phyloP scores from a whole-genome alignment of 2,797 vertebrate species.

The Anas flavirostris region DNA sequence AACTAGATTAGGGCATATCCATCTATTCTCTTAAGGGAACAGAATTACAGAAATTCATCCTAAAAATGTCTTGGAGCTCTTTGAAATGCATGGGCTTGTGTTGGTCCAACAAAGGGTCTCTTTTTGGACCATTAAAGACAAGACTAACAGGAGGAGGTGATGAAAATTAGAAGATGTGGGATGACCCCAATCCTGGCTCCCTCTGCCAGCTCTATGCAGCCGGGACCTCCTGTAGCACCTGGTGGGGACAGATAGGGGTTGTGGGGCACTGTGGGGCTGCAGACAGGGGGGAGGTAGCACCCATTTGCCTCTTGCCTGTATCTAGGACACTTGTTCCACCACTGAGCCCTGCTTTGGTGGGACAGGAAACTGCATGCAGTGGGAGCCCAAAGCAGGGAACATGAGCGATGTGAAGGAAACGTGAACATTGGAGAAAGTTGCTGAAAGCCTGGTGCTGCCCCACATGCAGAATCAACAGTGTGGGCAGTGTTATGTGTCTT shows the following conservation, averaged over 20 bases:
- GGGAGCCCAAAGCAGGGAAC: fast-evolving
- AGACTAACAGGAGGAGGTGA: not conserved
- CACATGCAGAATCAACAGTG: fast-evolving
- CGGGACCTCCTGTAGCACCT: not conserved
- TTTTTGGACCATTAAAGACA: not conserved
- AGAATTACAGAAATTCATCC: not conserved
- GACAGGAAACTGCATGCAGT: not conserved
- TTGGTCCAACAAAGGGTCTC: not conserved
- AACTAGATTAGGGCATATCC: not conserved
- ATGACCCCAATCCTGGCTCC: not conserved
- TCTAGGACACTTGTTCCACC: not conserved
- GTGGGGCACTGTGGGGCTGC: not conserved
- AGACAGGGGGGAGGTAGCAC: not conserved
- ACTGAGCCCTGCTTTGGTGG: not conserved
- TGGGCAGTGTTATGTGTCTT: not conserved
- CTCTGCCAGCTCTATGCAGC: not conserved
- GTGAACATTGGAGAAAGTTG: not conserved
- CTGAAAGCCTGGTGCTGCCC: not conserved
- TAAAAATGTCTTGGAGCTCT: not conserved
- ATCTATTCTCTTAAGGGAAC: not conserved
- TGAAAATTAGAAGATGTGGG: not conserved
- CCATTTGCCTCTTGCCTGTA: fast-evolving
- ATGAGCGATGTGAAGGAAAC: not conserved
- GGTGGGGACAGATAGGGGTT: fast-evolving
- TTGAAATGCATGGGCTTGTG: not conserved